These are phyloP conservation scores for Forbesichthys papilliferus DNA, from an alignment of 2,113 vertebrate species.

Conservation along the genomic window DNA sequence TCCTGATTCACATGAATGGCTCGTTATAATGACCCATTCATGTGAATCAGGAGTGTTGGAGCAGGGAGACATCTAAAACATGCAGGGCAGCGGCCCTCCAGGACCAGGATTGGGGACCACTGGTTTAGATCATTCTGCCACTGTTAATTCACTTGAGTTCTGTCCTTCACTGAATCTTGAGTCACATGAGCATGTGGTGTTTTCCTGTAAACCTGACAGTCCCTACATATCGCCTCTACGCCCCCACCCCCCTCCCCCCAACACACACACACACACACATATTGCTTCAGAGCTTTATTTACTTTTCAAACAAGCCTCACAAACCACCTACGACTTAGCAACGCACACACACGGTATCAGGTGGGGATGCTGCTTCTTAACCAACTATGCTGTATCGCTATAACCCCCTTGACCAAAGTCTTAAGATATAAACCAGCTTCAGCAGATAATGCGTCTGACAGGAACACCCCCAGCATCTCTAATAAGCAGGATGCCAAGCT, in stretches of 20 bases:
- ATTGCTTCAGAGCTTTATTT: constrained; percentile 34
- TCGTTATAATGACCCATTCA: too few species aligned
- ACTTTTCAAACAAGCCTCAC: constrained; percentile 36
- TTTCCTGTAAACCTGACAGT: constrained; percentile 21
- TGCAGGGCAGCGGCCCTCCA: too few species aligned
- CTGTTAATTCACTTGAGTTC: constrained; percentile 19
- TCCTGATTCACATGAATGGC: too few species aligned
- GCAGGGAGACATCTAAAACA: too few species aligned
- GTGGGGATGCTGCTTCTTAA: constrained; percentile 52
- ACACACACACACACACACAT: constrained; percentile 15
- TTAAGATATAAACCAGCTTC: constrained; percentile 99
- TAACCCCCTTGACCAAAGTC: constrained; percentile 94
- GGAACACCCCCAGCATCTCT: constrained; percentile 96
- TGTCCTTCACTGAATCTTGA: constrained; percentile 16
- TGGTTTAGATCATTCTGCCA: constrained; percentile 15
- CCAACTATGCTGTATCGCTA: constrained; percentile 74
- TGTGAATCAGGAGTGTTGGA: too few species aligned
- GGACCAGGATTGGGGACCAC: too few species aligned
- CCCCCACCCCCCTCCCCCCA: neutral
- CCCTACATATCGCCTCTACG: constrained; percentile 7
- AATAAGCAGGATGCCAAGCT: constrained; percentile 99
- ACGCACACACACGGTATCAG: constrained; percentile 12
- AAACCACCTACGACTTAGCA: neutral
- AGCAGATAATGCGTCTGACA: constrained; percentile 99
- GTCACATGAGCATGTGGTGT: constrained; percentile 17